These are phyloP conservation scores for Xestobium rufovillosum DNA, from an alignment of 2,888 invertebrate species.

Conservation along the genomic window DNA sequence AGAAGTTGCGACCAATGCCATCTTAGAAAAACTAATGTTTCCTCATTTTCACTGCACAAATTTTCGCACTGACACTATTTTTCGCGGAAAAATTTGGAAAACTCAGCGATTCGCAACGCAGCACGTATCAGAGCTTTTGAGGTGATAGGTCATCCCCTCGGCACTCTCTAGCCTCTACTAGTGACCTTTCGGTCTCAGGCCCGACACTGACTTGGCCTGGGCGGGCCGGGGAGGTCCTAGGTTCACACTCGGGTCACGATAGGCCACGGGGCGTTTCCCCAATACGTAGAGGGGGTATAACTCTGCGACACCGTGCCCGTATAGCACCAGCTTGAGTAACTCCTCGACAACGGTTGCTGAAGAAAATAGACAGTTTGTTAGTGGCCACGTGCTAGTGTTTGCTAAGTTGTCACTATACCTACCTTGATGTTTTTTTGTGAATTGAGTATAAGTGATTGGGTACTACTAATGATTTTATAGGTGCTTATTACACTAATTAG, in stretches of 20 bases:
- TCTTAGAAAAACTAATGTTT: no score
- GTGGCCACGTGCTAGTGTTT: constrained; percentile 3
- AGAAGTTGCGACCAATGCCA: constrained; percentile 55
- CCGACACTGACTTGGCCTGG: constrained; percentile 46
- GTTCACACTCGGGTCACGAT: constrained; percentile 45
- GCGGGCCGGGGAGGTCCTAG: constrained; percentile 45
- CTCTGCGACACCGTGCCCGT: constrained; percentile 2
- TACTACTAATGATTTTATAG: no score
- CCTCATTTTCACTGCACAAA: constrained; percentile 3
- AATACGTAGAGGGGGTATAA: constrained; percentile 24
- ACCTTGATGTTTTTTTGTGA: no score
- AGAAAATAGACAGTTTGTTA: not conserved
- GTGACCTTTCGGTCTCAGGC: constrained; percentile 46
- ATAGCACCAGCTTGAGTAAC: not conserved
- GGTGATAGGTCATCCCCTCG: constrained; percentile 46
- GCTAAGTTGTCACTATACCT: no score
- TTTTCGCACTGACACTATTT: constrained; percentile 13
- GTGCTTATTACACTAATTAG: no score
- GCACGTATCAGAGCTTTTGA: constrained; percentile 38
- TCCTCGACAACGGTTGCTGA: constrained; percentile 1
- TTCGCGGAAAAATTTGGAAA: constrained; percentile 18
- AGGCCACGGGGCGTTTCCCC: constrained; percentile 43
- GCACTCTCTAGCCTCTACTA: constrained; percentile 47
- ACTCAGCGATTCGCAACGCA: constrained; percentile 27
- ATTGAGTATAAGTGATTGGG: no score